A percentile compares a stretch with the other conserved stretches of the same genome.
Evolutionary conservation across 1,140 invertebrate genomes (phyloP).

Genomic region (Drosophila pandora): DNA sequence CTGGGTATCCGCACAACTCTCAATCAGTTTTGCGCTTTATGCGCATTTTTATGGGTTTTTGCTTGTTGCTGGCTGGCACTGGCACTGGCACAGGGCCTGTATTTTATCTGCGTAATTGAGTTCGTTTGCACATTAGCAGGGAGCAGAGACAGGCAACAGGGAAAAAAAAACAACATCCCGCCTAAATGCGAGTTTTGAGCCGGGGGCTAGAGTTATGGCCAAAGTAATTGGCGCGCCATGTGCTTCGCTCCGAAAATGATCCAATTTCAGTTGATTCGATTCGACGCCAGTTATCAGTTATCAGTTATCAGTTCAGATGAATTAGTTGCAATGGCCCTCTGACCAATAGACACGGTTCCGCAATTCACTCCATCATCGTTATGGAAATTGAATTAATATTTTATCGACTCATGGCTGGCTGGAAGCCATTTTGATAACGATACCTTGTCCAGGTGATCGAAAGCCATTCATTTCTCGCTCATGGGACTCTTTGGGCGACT

Average conservation of each 20-base stretch:
- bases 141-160: slow-evolving; percentile 17
- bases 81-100: slow-evolving; percentile 19
- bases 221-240: slow-evolving; percentile 38
- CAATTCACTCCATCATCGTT: slow-evolving; percentile 24
- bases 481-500: slow-evolving; percentile 6
- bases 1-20: slow-evolving; percentile 45
- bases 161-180: slow-evolving; percentile 24
- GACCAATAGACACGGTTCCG: neutral
- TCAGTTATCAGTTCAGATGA: slow-evolving; percentile 13
- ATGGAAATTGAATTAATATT: slow-evolving; percentile 44
- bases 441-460: slow-evolving; percentile 1
- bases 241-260: slow-evolving; percentile 24
- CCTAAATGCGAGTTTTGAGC: slow-evolving; percentile 9
- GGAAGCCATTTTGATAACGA: neutral
- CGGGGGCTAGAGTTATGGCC: slow-evolving; percentile 32
- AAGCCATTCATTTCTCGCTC: slow-evolving; percentile 2
- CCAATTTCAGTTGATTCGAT: slow-evolving; percentile 27
- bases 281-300: neutral
- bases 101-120: slow-evolving; percentile 79
- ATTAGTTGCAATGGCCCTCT: slow-evolving; percentile 7
- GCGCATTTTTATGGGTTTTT: slow-evolving; percentile 77
- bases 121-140: slow-evolving; percentile 76
- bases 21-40: slow-evolving; percentile 80
- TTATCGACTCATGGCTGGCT: neutral
- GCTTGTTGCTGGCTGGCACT: slow-evolving; percentile 46